phyloP scores from a whole-genome alignment of 2,113 vertebrate species.

The Nyctibius bracteatus region DNA sequence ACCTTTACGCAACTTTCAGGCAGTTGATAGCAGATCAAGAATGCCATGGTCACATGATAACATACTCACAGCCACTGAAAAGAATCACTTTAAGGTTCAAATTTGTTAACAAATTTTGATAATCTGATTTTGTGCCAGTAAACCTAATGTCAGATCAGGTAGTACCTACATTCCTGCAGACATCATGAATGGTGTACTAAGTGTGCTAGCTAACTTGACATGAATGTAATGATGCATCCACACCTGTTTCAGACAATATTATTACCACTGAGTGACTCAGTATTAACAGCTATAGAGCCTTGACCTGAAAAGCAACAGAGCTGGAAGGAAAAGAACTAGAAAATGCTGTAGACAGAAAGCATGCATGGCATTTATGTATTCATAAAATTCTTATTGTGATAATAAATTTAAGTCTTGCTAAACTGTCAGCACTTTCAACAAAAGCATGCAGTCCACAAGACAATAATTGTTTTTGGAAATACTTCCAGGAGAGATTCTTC shows the following conservation, averaged over 20 bases:
- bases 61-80: not conserved
- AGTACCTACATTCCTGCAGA: not conserved
- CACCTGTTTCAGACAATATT: not conserved
- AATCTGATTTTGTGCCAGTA: not conserved
- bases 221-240: not conserved
- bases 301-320: not conserved
- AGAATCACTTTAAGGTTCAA: not conserved
- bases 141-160: not conserved
- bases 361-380: not conserved
- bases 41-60: fast-evolving
- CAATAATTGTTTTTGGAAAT: not conserved
- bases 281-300: not conserved
- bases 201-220: not conserved
- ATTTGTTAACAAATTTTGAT: not conserved
- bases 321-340: not conserved
- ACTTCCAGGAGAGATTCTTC: not conserved
- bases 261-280: not conserved
- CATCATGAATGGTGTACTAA: not conserved
- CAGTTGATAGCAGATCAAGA: not conserved
- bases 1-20: not conserved
- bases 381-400: not conserved
- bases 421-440: not conserved
- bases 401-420: not conserved
- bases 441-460: not conserved
- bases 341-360: not conserved